Conservation (phyloP, 2,113 vertebrate species). For the Callospermophilus lateralis region DNA sequence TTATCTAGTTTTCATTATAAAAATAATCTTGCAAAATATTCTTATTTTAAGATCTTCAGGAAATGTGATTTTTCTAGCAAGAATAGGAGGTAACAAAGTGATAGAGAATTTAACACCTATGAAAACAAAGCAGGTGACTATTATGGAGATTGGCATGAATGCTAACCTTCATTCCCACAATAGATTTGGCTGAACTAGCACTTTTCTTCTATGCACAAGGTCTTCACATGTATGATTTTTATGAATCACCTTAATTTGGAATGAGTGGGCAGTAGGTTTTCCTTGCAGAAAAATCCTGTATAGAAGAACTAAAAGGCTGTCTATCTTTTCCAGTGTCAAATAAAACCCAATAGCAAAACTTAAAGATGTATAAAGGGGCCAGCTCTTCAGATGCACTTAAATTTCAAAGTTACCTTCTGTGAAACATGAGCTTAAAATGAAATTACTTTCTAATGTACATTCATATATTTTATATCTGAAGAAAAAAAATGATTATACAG, state of each 20-base stretch:
- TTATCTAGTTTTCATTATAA: not conserved
- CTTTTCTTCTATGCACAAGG: not conserved
- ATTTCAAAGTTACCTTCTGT: not conserved
- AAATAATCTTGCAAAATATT: slow-evolving; percentile 13
- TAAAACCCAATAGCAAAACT: slow-evolving; percentile 29
- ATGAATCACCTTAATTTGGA: slow-evolving; percentile 55
- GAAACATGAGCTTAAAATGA: not conserved
- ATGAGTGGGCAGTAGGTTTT: slow-evolving; percentile 37
- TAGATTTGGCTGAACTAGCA: slow-evolving; percentile 49
- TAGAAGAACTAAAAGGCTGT: not conserved
- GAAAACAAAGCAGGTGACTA: not conserved
- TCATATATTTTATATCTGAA: slow-evolving; percentile 19
- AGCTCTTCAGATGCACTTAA: not conserved
- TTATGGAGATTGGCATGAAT: not conserved
- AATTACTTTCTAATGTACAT: not conserved
- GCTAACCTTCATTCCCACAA: slow-evolving; percentile 32
- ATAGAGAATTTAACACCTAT: not conserved
- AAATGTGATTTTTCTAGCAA: slow-evolving; percentile 10
- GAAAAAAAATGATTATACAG: not conserved
- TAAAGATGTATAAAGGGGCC: not conserved
- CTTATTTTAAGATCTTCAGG: not conserved
- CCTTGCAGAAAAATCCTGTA: not conserved
- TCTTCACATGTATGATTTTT: slow-evolving; percentile 30
- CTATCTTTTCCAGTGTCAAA: not conserved
- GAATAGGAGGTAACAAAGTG: not conserved